These are phyloP conservation scores for Periplaneta americana DNA, from an alignment of 1,140 invertebrate genomes.

Conservation along the genomic window DNA sequence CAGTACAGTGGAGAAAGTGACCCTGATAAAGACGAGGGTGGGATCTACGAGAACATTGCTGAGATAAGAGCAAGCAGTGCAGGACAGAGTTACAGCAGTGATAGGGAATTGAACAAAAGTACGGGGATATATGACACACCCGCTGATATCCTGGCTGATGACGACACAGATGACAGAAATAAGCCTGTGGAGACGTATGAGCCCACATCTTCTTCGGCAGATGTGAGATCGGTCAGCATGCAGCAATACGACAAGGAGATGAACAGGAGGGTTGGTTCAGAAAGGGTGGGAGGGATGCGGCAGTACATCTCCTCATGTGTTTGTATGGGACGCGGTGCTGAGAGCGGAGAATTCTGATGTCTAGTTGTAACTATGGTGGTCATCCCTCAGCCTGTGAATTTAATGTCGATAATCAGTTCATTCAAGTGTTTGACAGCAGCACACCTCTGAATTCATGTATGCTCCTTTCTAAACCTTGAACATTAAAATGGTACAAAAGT, in stretches of 20 bases:
- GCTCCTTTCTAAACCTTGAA: not conserved
- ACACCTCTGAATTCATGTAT: not conserved
- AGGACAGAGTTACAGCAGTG: not conserved
- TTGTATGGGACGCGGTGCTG: not conserved
- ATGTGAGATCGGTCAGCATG: not conserved
- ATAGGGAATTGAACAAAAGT: not conserved
- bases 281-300: not conserved
- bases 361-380: not conserved
- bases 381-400: not conserved
- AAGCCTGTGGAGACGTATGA: not conserved
- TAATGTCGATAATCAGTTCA: not conserved
- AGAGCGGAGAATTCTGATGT: not conserved
- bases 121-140: not conserved
- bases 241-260: not conserved
- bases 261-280: not conserved
- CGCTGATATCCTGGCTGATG: not conserved
- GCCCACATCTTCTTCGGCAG: not conserved
- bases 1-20: not conserved
- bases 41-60: not conserved
- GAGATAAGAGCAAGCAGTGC: not conserved
- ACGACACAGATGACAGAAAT: not conserved
- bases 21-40: not conserved
- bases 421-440: not conserved
- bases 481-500: too few species aligned
- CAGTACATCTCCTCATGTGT: not conserved